Conservation (phyloP, 2,797 vertebrate genomes). For the Holocentrus rufus region DNA sequence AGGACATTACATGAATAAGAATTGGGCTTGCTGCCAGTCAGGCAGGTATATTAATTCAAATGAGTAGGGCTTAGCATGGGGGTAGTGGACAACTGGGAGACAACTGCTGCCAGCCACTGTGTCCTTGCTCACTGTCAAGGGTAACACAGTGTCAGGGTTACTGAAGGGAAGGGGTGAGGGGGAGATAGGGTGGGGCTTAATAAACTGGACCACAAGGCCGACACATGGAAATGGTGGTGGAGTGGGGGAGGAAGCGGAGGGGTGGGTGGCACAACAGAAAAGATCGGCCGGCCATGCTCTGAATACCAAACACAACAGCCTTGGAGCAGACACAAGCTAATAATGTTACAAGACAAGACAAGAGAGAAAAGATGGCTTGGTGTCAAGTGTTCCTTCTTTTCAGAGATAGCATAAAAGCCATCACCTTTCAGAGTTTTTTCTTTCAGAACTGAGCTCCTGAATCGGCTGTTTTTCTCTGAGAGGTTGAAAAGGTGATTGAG, state of each 20-base stretch:
- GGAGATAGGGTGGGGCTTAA: slow-evolving; percentile 43
- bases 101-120: slow-evolving; percentile 52
- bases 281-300: slow-evolving; percentile 25
- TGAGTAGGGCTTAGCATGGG: neutral
- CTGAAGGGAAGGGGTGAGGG: slow-evolving; percentile 38
- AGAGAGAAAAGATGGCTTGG: neutral
- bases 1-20: slow-evolving; percentile 17
- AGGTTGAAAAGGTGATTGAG: neutral
- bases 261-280: neutral
- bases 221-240: slow-evolving; percentile 31
- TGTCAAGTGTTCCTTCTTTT: slow-evolving; percentile 28
- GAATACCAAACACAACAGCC: slow-evolving; percentile 66
- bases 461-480: neutral
- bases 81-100: slow-evolving; percentile 53
- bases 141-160: slow-evolving; percentile 73
- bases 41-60: neutral
- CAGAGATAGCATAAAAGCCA: neutral
- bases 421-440: neutral
- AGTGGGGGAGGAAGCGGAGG: neutral
- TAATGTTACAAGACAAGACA: neutral
- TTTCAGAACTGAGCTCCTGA: neutral
- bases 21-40: neutral
- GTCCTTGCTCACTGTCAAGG: slow-evolving; percentile 79
- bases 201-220: slow-evolving; percentile 57
- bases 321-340: slow-evolving; percentile 27